Conservation (phyloP, 2,113 vertebrate species). For the Anguilla rostrata region DNA sequence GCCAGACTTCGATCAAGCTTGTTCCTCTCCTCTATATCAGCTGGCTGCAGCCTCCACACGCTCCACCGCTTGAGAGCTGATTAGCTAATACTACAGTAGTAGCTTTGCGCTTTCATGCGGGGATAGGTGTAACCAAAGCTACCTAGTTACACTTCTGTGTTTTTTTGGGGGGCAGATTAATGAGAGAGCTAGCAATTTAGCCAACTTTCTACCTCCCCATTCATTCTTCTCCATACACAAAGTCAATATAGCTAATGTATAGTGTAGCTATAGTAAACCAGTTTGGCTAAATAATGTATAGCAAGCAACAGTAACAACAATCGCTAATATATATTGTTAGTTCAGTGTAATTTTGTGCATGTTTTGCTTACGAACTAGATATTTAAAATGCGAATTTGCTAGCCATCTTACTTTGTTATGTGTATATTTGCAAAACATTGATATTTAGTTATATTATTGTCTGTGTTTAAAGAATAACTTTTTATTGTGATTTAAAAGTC, state of each 20-base stretch:
- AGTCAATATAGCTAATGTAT: neutral
- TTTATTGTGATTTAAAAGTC: constrained; percentile 4
- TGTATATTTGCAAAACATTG: no score
- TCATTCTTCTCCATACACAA: neutral
- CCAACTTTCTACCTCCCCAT: neutral
- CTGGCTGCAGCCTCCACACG: neutral
- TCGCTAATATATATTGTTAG: no score
- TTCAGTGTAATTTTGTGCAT: no score
- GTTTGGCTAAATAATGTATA: no score
- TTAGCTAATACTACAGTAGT: no score
- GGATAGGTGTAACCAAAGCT: no score
- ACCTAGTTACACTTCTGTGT: neutral
- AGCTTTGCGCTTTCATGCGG: no score
- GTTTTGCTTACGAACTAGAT: neutral
- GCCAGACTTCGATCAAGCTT: constrained; percentile 28
- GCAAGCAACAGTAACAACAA: no score
- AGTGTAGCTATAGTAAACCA: neutral
- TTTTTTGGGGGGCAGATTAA: neutral
- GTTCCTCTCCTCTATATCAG: neutral
- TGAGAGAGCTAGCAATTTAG: neutral
- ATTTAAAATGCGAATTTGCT: neutral
- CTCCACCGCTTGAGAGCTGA: neutral
- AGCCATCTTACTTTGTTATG: neutral
- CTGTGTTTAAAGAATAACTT: neutral
- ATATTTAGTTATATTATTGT: no score